A percentile compares a stretch with the other conserved stretches of the same genome.
Conservation (phyloP, 2,113 vertebrate species). For the Hystrix brachyura region DNA sequence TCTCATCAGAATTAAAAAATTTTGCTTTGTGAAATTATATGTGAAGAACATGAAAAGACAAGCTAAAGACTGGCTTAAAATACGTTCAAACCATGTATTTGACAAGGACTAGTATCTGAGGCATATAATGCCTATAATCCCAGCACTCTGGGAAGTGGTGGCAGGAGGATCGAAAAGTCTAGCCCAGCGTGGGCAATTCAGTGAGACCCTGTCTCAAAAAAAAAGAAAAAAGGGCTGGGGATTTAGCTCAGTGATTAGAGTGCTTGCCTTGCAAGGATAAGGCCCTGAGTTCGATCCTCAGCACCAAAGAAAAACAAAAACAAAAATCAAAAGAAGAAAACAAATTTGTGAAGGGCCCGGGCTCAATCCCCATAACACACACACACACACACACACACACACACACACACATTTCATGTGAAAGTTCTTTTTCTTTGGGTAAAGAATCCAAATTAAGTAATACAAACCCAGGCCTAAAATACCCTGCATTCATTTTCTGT, state of each 20-base stretch:
- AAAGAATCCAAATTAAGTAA: background rate
- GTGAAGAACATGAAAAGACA: background rate
- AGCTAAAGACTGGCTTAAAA: background rate
- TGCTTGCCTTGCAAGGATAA: no score
- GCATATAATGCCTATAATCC: background rate
- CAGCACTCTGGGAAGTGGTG: background rate
- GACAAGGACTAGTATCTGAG: background rate
- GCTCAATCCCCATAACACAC: background rate
- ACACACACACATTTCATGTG: background rate
- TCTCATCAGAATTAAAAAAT: background rate
- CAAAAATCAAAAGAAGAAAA: no score
- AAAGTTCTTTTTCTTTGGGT: constrained; percentile 19
- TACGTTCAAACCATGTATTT: background rate
- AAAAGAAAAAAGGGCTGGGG: background rate
- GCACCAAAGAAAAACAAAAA: no score
- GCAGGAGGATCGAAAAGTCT: background rate
- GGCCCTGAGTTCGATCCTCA: no score
- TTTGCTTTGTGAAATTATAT: background rate
- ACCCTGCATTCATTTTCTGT: background rate
- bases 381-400: background rate
- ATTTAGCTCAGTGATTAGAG: no score
- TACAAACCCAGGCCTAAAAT: background rate
- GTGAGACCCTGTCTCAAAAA: background rate
- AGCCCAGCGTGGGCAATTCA: background rate
- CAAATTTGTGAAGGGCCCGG: background rate